Conservation (phyloP, 2,888 invertebrate species). For the Eupithecia vulgata region DNA sequence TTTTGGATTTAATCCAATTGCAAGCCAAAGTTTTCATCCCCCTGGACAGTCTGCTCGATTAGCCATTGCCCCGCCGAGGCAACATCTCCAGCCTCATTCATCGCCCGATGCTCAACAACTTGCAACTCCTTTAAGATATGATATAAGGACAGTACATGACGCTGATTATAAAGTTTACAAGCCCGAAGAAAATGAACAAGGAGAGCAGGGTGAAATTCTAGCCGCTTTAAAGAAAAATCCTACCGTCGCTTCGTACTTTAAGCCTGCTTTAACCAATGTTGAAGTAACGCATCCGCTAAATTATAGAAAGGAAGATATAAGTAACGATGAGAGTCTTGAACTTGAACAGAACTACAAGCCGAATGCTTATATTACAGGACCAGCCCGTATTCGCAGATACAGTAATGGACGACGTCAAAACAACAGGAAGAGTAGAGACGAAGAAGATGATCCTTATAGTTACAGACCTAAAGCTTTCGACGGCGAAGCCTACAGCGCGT, state of each 20-base stretch:
- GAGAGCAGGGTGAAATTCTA: slow-evolving; percentile 66
- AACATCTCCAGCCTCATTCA: slow-evolving; percentile 49
- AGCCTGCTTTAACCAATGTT: slow-evolving; percentile 73
- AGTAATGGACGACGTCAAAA: slow-evolving; percentile 74
- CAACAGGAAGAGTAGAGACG: slow-evolving; percentile 64
- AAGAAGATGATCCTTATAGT: slow-evolving; percentile 80
- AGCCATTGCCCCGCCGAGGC: slow-evolving; percentile 59
- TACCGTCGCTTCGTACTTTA: slow-evolving; percentile 74
- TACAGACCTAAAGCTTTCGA: slow-evolving; percentile 82
- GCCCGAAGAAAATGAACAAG: slow-evolving; percentile 73
- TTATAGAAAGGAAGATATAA: slow-evolving; percentile 72
- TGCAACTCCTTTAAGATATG: slow-evolving; percentile 70
- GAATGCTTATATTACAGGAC: slow-evolving; percentile 79
- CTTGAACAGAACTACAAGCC: slow-evolving; percentile 76
- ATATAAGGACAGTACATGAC: slow-evolving; percentile 77
- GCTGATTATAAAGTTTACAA: slow-evolving; percentile 79
- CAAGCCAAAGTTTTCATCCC: slow-evolving; percentile 73
- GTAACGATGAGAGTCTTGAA: slow-evolving; percentile 59
- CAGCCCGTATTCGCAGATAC: slow-evolving; percentile 78
- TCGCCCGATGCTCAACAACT: slow-evolving; percentile 60
- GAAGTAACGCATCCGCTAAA: slow-evolving; percentile 75
- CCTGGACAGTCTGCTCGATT: slow-evolving; percentile 67
- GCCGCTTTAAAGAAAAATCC: slow-evolving; percentile 77
- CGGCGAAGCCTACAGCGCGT: slow-evolving; percentile 73
- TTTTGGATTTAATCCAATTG: slow-evolving; percentile 80